Percentiles rank a stretch among this genome's conserved stretches.
Evolutionary conservation across 1,140 invertebrate species (phyloP).

Genomic region (Pogonus chalceus): DNA sequence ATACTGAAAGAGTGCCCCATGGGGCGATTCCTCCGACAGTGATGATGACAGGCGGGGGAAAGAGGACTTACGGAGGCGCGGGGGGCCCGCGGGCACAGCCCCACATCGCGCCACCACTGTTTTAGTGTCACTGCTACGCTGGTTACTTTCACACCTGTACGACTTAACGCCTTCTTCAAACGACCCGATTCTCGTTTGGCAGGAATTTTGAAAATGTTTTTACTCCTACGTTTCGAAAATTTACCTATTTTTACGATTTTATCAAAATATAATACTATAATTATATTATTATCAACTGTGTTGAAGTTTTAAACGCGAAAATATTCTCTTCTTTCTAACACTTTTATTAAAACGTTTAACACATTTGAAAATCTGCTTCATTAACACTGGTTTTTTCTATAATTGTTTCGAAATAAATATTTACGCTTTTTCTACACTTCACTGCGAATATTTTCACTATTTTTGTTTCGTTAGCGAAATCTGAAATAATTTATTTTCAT

Average conservation of each 20-base stretch:
- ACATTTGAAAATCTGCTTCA: not conserved
- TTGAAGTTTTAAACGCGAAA: too few relatives aligned
- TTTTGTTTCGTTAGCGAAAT: too few relatives aligned
- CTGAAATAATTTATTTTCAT: too few relatives aligned
- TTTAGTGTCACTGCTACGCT: conserved; percentile 34
- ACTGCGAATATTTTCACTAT: too few relatives aligned
- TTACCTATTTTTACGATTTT: not conserved
- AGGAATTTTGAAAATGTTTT: not conserved
- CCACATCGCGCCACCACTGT: conserved; percentile 37
- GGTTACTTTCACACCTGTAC: conserved; percentile 26
- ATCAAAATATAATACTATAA: too few relatives aligned
- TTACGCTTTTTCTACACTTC: too few relatives aligned
- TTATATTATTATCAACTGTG: too few relatives aligned
- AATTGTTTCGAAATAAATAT: too few relatives aligned
- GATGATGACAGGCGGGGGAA: conserved; percentile 15
- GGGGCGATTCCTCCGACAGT: conserved; percentile 17
- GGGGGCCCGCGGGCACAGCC: conserved; percentile 32
- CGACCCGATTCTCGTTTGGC: not conserved
- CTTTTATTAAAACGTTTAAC: not conserved
- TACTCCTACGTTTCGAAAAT: not conserved
- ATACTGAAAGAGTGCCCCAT: conserved; percentile 36
- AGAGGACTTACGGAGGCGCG: conserved; percentile 21
- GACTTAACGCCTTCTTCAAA: not conserved
- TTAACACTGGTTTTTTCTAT: too few relatives aligned
- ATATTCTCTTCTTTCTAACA: not conserved